These are phyloP conservation scores for Carassius auratus DNA, from an alignment of 2,113 vertebrate species.

Conservation along the genomic window DNA sequence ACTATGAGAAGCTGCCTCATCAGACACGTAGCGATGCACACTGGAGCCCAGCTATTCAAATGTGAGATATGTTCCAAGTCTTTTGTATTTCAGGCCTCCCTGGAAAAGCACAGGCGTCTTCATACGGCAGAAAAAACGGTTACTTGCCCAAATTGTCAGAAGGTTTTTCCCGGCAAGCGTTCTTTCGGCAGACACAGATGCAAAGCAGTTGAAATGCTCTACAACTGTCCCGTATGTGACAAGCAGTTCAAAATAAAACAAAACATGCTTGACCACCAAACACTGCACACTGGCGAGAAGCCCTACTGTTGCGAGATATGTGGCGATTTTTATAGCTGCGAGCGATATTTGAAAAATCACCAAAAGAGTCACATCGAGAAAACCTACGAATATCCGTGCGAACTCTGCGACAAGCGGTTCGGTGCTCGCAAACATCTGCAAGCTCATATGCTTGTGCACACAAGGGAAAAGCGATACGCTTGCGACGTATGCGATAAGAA, in stretches of 20 bases:
- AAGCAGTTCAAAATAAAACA: conserved; percentile 59
- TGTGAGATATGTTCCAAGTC: conserved; percentile 61
- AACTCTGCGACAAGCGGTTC: conserved; percentile 71
- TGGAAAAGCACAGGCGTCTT: conserved; percentile 60
- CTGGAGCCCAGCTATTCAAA: conserved; percentile 59
- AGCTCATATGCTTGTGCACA: conserved; percentile 52
- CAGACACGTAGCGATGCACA: conserved; percentile 60
- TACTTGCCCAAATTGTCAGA: conserved; percentile 59
- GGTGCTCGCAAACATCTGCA: conserved; percentile 48
- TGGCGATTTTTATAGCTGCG: conserved; percentile 61
- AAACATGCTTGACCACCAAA: conserved; percentile 45
- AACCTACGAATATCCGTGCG: conserved; percentile 66
- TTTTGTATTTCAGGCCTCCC: conserved; percentile 62
- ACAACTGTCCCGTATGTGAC: conserved; percentile 66
- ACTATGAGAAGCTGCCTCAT: conserved; percentile 42
- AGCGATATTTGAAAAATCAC: conserved; percentile 61
- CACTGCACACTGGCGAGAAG: conserved; percentile 44
- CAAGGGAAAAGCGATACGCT: conserved; percentile 59
- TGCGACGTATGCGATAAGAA: conserved; percentile 77
- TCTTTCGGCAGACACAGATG: conserved; percentile 64
- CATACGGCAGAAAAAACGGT: conserved; percentile 43
- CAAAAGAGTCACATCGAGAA: conserved; percentile 59
- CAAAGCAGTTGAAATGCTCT: conserved; percentile 57
- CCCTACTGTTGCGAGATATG: conserved; percentile 67
- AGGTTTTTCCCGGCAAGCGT: conserved; percentile 43